Conservation (phyloP, 2,797 vertebrate genomes). For the Ambastaia sidthimunki region DNA sequence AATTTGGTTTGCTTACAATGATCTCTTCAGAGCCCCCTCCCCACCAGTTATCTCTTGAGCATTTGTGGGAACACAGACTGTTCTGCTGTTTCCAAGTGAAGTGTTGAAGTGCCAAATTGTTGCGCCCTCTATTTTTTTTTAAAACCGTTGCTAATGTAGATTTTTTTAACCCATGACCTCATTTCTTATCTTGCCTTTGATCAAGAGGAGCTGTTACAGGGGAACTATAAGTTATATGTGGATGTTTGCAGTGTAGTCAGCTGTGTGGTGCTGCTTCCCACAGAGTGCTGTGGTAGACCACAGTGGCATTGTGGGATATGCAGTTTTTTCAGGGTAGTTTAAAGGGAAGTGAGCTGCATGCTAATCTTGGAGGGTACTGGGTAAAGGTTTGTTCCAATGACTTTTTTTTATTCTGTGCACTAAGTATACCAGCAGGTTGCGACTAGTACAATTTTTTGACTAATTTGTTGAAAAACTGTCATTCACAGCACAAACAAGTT, state of each 20-base stretch:
- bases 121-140: too few species aligned
- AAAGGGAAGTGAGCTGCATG: slow-evolving; percentile 66
- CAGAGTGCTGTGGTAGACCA: slow-evolving; percentile 72
- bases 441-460: too few species aligned
- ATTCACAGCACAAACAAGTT: too few species aligned
- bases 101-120: too few species aligned
- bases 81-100: not conserved
- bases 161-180: slow-evolving; percentile 26
- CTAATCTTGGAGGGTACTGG: not conserved
- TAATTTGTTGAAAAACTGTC: too few species aligned
- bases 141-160: not conserved
- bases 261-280: slow-evolving; percentile 70
- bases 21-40: slow-evolving; percentile 41
- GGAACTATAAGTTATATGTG: slow-evolving; percentile 18
- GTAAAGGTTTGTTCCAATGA: not conserved
- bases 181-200: slow-evolving; percentile 32
- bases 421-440: not conserved
- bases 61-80: not conserved
- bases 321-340: slow-evolving; percentile 73
- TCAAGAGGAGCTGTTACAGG: not conserved
- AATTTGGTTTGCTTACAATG: slow-evolving; percentile 43
- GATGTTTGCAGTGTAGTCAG: not conserved
- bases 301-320: slow-evolving; percentile 73
- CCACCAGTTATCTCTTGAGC: slow-evolving; percentile 22
- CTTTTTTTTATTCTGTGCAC: not conserved